Base-by-base conservation (phyloP, 2,888 invertebrate genomes). In the Notodonta ziczac region DNA sequence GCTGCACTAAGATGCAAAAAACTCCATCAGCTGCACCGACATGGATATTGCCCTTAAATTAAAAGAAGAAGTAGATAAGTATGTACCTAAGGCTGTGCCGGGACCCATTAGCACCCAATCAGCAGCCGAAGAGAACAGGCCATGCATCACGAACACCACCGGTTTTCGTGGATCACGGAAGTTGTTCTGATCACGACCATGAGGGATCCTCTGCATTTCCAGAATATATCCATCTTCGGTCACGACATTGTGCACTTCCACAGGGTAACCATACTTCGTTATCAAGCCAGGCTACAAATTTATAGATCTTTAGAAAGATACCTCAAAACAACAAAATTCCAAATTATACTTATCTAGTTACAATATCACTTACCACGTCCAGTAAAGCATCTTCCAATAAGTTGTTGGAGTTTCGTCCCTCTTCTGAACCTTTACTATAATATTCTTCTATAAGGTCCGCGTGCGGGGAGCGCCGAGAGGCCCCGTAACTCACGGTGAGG, bases 91-190 rank as follows among this genome's bases (percentile, higher is more conserved):
- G 52, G 95, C 95, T 65, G 94, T 94, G 57, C 95, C 91, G 0
- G 95, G 95, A 0, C 96, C 95, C 86, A 96, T 95, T 65, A 96
- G 87, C 5, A 97, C 93, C 95, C 95, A 98, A 63, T 96, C 95
- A 9, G 95, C 94, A 0, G 97, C 95, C 13, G 95, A 95, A 16
- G 95, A 94, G 57, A 96, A 83, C 0, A 97, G 86, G 0, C 97
- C 96, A 73, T 96, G 96, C 75, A 95, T 91, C 5, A 96, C 67
- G 0, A 96, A 82, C 0, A 95, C 91, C 9, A 94, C 92, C 5
- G 94, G 94, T 65, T 89, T 93, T 14, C 85, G 85, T 44, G 84
- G 72, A 24, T 86, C 82, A 3, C 85, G 88, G 0, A 57, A 53
- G 46, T 76, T 76, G 65, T 75, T 71, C 13, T 62, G 62, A 56